Percentiles rank a stretch among this genome's conserved stretches.
phyloP scores from a whole-genome alignment of 2,797 vertebrate species.

The Galagoides demidoff region DNA sequence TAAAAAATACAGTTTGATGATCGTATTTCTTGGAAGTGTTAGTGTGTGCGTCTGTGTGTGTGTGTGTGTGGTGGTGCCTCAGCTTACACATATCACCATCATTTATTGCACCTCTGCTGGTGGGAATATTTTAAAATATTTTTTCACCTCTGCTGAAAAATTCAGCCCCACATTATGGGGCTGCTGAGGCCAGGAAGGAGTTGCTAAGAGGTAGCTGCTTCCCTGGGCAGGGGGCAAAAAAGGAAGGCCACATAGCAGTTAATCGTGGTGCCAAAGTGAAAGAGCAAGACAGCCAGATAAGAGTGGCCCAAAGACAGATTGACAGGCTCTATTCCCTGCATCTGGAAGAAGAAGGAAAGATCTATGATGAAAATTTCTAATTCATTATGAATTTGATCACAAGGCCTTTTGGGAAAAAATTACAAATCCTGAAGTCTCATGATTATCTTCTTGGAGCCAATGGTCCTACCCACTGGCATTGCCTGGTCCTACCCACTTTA shows the following conservation, averaged over 20 bases:
- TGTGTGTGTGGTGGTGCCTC: too few species aligned
- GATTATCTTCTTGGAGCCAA: not conserved
- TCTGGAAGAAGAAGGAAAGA: not conserved
- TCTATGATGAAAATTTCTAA: not conserved
- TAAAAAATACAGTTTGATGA: constrained; percentile 37
- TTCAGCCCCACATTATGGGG: rapidly evolving
- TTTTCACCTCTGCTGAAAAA: not conserved
- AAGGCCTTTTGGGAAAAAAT: not conserved
- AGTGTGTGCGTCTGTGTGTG: not conserved
- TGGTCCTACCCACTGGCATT: too few species aligned
- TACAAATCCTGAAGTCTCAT: not conserved
- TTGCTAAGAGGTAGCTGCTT: not conserved
- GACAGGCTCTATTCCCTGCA: not conserved
- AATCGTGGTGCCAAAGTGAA: not conserved
- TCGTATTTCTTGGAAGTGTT: not conserved
- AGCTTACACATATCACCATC: not conserved
- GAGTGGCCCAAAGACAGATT: not conserved
- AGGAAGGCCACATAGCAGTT: not conserved
- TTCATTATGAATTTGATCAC: constrained; percentile 8
- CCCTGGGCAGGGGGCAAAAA: rapidly evolving
- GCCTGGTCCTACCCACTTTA: not conserved
- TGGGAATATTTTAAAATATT: not conserved
- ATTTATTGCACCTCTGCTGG: not conserved
- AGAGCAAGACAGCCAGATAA: not conserved
- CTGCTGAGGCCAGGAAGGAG: not conserved